A percentile compares a stretch with the other conserved stretches of the same genome.
These are phyloP conservation scores for Cyclura pinguis DNA, from an alignment of 2,797 vertebrate genomes.

Conservation along the genomic window DNA sequence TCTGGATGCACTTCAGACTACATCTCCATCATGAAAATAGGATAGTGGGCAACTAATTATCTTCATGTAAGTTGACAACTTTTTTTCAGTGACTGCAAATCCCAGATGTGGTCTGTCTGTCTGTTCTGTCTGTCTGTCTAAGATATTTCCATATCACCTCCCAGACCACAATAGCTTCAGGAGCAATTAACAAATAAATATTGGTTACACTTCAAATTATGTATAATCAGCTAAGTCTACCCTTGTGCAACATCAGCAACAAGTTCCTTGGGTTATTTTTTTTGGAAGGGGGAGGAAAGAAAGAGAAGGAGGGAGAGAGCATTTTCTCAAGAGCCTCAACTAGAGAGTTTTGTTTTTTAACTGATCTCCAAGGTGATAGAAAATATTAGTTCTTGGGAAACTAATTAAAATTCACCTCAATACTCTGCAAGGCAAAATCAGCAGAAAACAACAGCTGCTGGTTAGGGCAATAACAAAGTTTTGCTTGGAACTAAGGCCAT, in stretches of 20 bases:
- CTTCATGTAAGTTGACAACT: no score
- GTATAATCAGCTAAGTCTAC: background rate
- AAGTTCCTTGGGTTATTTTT: background rate
- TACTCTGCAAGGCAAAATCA: background rate
- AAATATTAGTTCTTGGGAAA: background rate
- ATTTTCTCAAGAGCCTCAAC: background rate
- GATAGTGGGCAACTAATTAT: no score
- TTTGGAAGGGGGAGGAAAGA: no score
- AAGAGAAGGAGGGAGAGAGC: background rate
- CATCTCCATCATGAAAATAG: background rate
- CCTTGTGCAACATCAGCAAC: background rate
- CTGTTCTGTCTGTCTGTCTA: no score
- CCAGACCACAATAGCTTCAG: no score
- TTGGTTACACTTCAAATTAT: no score
- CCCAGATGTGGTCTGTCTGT: no score
- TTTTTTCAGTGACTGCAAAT: no score
- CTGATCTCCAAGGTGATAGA: conserved; percentile 34
- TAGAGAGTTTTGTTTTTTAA: background rate
- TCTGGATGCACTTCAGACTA: background rate
- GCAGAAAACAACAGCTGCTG: background rate
- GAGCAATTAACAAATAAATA: no score
- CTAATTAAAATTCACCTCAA: conserved; percentile 44
- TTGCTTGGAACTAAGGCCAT: no score
- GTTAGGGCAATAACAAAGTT: background rate
- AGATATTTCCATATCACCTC: no score